Evolutionary conservation across 2,113 vertebrate species (phyloP), one percentile per base, ranked within the genome.

Genomic region (Vidua macroura): DNA sequence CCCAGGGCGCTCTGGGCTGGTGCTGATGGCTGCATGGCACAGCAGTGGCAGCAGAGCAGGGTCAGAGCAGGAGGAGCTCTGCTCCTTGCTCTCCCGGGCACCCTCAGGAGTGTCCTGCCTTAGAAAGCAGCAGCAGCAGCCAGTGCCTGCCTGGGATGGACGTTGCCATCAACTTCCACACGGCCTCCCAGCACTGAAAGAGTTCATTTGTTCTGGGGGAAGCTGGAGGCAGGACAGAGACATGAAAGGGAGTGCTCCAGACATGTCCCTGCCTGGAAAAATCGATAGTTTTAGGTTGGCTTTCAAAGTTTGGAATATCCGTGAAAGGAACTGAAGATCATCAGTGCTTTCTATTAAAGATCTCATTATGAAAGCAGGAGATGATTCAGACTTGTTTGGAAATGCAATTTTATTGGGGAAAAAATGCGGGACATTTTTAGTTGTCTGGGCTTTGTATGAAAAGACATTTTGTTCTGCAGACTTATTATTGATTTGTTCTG

Each of bases 401-500:
- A 63, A 28, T 13, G 64, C 11, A 0, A 10, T 60, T 24, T 64
- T 68, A 44, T 41, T 75, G 41, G 48, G 39, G 21, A 48, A 67
- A 87, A 94, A 87, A 66, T 25, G 85, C 62, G 67, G 56, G 19
- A 22, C 56, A 33, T 92, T 92, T 97, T 94, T 90, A 96, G 96
- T 93, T 92, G 93, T 95, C 93, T 95, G 76, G 52, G 21, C 52
- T 80, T 41, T 41, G 44, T 20, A 56, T 74, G 82, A 91, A 90
- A 86, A 93, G 94, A 81, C n/a, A 20, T 88, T 75, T 80, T 97
- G 93, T 96, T 93, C 88, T 81, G 74, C 25, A 56, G 49, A 35
- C 49, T 62, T 76, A n/a, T 66, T 78, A 58, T 4, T 63, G 75
- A 55, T 83, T 67, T 83, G 55, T 60, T 90, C 1, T 73, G 6